Conservation (phyloP, 2,888 invertebrate genomes). For the Agrenia bidenticulata region DNA sequence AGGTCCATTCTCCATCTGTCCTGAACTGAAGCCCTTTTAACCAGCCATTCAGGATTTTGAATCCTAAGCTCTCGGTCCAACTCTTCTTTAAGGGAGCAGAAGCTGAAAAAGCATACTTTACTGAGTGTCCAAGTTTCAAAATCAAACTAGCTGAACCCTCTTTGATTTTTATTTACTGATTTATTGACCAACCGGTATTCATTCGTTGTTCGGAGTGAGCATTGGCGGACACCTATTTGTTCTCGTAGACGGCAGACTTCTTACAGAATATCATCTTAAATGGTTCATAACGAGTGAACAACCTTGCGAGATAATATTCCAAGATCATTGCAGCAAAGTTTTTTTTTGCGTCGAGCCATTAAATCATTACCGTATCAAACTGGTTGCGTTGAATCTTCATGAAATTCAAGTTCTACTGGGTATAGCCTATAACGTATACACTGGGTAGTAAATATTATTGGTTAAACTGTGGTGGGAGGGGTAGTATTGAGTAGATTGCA, state of each 20-base stretch:
- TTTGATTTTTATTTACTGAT: no score
- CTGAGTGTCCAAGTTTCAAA: neutral
- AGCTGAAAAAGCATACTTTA: neutral
- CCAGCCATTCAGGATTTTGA: no score
- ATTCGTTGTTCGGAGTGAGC: no score
- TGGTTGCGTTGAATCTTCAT: no score
- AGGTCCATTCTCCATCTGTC: neutral
- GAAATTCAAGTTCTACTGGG: no score
- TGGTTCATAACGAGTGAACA: slow-evolving; percentile 17
- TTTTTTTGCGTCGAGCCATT: slow-evolving; percentile 2
- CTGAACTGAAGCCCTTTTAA: no score
- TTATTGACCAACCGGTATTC: no score
- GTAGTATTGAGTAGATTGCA: neutral
- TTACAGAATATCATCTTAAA: neutral
- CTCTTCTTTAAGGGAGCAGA: no score
- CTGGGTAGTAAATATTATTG: neutral
- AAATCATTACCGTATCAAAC: slow-evolving; percentile 20
- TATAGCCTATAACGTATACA: neutral
- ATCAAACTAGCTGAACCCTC: neutral
- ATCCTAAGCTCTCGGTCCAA: no score
- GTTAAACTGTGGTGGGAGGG: slow-evolving; percentile 10
- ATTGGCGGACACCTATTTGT: neutral
- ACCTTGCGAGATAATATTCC: neutral
- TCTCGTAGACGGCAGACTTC: neutral
- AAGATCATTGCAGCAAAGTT: neutral